These are phyloP conservation scores for Vireo griseus DNA, from an alignment of 2,797 vertebrate species.

Conservation along the genomic window DNA sequence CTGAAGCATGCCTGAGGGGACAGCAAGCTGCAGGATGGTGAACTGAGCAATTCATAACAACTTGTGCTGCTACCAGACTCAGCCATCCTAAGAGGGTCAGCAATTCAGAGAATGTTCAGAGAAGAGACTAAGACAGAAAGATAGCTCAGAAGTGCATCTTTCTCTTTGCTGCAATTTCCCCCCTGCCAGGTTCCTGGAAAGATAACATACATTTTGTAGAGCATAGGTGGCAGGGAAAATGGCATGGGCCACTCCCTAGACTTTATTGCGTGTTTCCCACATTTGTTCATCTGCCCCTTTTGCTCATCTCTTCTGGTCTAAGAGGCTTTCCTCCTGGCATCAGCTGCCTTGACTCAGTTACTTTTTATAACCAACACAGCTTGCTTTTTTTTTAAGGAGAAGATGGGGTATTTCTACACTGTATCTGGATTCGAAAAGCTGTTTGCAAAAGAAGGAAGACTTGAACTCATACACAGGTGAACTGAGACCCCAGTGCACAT, in stretches of 20 bases:
- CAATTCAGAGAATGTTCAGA: not conserved
- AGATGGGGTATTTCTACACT: not conserved
- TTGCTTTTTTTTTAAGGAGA: not conserved
- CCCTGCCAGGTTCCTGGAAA: not conserved
- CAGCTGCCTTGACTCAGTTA: not conserved
- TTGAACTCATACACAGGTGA: fast-evolving
- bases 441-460: not conserved
- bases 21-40: not conserved
- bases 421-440: not conserved
- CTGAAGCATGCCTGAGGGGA: not conserved
- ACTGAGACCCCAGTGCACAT: not conserved
- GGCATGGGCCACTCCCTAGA: fast-evolving
- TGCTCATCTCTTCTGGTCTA: not conserved
- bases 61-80: not conserved
- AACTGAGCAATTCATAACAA: not conserved
- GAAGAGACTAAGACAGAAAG: not conserved
- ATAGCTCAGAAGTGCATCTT: not conserved
- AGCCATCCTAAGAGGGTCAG: not conserved
- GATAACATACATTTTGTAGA: not conserved
- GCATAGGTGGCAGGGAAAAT: not conserved
- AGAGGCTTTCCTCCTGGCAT: not conserved
- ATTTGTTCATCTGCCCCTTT: not conserved
- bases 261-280: fast-evolving
- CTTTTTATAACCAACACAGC: not conserved
- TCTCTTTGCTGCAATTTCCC: not conserved